phyloP scores from a whole-genome alignment of 2,888 invertebrate genomes.

The Gastrophysa polygoni region DNA sequence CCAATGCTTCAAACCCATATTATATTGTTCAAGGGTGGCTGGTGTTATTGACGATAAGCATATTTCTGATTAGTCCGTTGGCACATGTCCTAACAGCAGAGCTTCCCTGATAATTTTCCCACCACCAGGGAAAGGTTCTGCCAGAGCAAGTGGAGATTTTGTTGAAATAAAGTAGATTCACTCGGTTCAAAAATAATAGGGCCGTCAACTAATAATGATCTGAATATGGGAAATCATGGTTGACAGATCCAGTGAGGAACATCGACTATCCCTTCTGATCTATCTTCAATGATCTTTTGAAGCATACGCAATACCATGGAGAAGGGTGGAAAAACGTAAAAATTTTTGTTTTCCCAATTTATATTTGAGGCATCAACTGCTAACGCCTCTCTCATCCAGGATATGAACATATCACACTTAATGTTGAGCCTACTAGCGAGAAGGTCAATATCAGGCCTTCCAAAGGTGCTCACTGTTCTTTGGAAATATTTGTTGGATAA shows the following conservation, averaged over 20 bases:
- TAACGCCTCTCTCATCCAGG: too few species aligned
- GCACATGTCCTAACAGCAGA: background rate
- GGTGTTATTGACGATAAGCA: background rate
- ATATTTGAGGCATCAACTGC: too few species aligned
- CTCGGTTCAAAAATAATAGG: background rate
- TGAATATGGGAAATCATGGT: constrained; percentile 42
- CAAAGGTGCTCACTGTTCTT: background rate
- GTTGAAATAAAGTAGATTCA: background rate
- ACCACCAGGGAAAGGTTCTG: too few species aligned
- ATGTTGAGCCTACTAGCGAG: background rate
- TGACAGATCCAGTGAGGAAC: constrained; percentile 43
- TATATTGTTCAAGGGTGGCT: background rate
- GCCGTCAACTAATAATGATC: background rate
- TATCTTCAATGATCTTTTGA: constrained; percentile 39
- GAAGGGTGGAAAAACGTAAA: constrained; percentile 33
- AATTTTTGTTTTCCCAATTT: background rate
- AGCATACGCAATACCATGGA: constrained; percentile 37
- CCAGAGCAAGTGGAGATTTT: constrained; percentile 2
- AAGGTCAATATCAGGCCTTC: constrained; percentile 1
- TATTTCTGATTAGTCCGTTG: background rate
- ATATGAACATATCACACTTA: too few species aligned
- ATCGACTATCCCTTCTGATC: constrained; percentile 39
- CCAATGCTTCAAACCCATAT: background rate
- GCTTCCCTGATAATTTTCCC: too few species aligned
- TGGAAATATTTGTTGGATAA: background rate